Base-by-base conservation (phyloP, 2,888 invertebrate species). In the Spilarctia lutea region DNA sequence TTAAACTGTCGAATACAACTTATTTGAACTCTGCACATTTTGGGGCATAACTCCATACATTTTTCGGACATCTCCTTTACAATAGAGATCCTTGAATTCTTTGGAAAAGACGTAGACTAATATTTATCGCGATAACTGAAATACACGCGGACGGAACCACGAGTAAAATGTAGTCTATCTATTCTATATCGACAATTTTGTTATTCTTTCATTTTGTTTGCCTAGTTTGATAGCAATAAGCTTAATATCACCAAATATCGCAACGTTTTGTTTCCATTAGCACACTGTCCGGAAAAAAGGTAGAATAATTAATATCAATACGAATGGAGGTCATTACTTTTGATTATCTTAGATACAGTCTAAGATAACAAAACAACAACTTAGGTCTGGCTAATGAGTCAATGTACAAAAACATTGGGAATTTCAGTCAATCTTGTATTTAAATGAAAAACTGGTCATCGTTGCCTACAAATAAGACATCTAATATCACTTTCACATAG, bases 201-300 rank as follows among this genome's bases (percentile, higher is more conserved):
- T 24, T 52, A 2, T 33, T 56, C n/a, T 56, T 56, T 8, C n/a
- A 56, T 20, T 20, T 7, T 24, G 24, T 56, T 3, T 56, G 3
- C 52, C 24, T 11, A 24, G 52, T 56, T n/a, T n/a, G 52, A 24
- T n/a, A n/a, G 24, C 24, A 24, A 1, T 52, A 8, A 52, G 24
- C 6, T 52, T 7, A 52, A 72, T 39, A 79, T 79, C 69, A 71
- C 67, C 73, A 72, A 79, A 78, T 67, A 70, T 72, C 76, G 75
- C 33, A 81, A 77, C 85, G 77, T 85, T 89, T 88, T 85, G 77
- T 88, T 82, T 86, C 84, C 85, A 88, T 89, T 89, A 87, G 77
- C 68, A 39, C 8, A 74, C 69, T 72, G 75, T 76, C 76, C 27
- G 70, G 71, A 68, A 79, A 75, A 83, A 81, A 80, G 78, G 83